These are phyloP conservation scores for Columba guinea DNA, from an alignment of 2,797 vertebrate species.

Conservation along the genomic window DNA sequence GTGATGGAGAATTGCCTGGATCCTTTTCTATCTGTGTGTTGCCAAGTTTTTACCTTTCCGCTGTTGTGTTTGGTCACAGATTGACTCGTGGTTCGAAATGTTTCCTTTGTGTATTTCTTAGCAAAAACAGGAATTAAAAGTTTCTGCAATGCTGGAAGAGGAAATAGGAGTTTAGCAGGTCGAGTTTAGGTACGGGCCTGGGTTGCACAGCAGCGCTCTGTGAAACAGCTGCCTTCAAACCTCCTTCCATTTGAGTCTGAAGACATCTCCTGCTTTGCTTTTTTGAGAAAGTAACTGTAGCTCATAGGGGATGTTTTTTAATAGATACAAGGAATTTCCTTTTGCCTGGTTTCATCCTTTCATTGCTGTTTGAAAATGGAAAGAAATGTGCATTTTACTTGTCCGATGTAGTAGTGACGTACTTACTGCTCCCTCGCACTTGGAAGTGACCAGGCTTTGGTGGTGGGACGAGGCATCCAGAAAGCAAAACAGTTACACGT, in stretches of 20 bases:
- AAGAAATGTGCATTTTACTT: background rate
- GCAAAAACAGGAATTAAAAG: background rate
- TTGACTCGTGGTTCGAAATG: background rate
- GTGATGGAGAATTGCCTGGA: background rate
- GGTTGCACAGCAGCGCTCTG: background rate
- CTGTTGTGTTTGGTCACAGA: background rate
- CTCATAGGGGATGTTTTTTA: background rate
- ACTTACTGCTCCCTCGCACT: fast-evolving
- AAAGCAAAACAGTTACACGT: background rate
- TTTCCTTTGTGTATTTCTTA: background rate
- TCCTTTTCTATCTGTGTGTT: background rate
- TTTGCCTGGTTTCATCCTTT: background rate
- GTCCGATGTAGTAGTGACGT: background rate
- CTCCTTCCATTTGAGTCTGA: background rate
- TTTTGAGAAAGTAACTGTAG: background rate
- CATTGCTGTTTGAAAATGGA: background rate
- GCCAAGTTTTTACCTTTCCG: background rate
- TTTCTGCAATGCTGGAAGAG: background rate
- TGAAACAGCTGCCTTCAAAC: background rate
- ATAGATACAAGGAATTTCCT: background rate
- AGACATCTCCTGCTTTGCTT: background rate
- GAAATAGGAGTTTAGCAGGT: background rate
- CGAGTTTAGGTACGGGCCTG: background rate
- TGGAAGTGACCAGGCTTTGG: background rate
- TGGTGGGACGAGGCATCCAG: background rate